Evolutionary conservation across 2,113 vertebrate species (phyloP), one percentile per base, ranked within the genome.

Genomic region (Leptobrachium leishanense): DNA sequence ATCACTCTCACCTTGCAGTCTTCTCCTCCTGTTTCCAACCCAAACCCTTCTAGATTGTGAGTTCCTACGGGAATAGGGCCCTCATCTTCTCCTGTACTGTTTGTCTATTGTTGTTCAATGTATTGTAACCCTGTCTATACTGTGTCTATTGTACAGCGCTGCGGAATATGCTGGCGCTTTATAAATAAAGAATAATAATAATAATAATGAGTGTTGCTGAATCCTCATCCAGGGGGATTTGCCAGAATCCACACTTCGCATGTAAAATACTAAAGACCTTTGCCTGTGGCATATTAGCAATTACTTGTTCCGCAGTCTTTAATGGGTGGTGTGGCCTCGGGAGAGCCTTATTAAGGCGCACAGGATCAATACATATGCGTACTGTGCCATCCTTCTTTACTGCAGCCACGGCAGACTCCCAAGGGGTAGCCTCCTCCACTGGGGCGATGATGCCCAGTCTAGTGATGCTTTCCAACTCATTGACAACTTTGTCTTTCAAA

Each of bases 381-480:
- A 81, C 39, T 0, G 40, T 46, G 7, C 76, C 54, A 74, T 76
- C 68, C n/a, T 80, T 82, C 53, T 81, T 82, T 5, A 20, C n/a
- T 63, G 68, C 59, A 57, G 77, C 72, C 50, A 82, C 75, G 15
- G 50, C 41, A 4, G 72, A 84, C 2, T 82, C 75, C 80, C 72
- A 84, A 41, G 31, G 66, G 67, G 31, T 54, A 76, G 68, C 68
- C 41, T 57, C 75, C 63, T 43, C 66, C 40, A 68, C 66, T 43
- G 41, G 66, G 10, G 40, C 9, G 42, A 68, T 68, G 10, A 68
- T 12, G 42, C 70, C 59, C 40, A 75, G 71, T 40, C 20, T 41
- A n/a, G 67, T 71, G 75, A 84, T 84, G 13, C 41, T 39, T 11
- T 69, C n/a, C 6, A 72, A 15, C 20, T 76, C 68, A 3, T 59